Evolutionary conservation across 2,888 invertebrate genomes (phyloP).

Genomic region (Cryptocephalus primarius): DNA sequence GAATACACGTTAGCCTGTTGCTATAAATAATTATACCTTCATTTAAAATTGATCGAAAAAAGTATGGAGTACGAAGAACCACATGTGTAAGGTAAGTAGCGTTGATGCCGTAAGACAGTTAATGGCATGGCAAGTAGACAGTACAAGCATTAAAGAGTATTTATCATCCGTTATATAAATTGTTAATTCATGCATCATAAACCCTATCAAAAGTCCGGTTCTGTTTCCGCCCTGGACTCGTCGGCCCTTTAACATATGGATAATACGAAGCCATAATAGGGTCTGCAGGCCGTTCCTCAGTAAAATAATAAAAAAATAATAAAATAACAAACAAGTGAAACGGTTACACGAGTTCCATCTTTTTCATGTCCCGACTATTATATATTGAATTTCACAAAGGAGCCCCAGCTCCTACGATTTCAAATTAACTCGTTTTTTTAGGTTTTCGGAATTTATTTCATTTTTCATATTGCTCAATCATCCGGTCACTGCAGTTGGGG

Average conservation of each 20-base stretch:
- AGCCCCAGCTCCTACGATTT: constrained; percentile 11
- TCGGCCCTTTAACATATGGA: not conserved
- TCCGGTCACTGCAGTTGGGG: constrained; percentile 1
- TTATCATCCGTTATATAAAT: too few relatives aligned
- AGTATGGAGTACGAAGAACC: too few relatives aligned
- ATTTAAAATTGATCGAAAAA: too few relatives aligned
- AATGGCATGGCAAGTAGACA: too few relatives aligned
- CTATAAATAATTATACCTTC: too few relatives aligned
- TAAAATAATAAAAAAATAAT: not conserved
- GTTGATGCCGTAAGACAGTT: too few relatives aligned
- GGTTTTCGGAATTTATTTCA: constrained; percentile 7
- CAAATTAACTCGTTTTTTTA: constrained; percentile 9
- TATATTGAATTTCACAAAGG: constrained; percentile 16
- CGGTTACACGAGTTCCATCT: constrained; percentile 12
- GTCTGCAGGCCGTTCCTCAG: not conserved
- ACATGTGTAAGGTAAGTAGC: too few relatives aligned
- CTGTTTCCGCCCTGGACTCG: too few relatives aligned
- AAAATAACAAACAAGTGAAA: constrained; percentile 7
- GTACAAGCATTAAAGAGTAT: too few relatives aligned
- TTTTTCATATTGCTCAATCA: constrained; percentile 11
- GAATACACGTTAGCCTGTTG: too few relatives aligned
- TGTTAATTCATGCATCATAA: too few relatives aligned
- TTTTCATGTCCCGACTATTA: constrained; percentile 12
- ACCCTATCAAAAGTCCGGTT: too few relatives aligned
- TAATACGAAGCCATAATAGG: constrained; percentile 1